Base-by-base conservation (phyloP, 2,797 vertebrate species). In the Chaunax sp. region DNA sequence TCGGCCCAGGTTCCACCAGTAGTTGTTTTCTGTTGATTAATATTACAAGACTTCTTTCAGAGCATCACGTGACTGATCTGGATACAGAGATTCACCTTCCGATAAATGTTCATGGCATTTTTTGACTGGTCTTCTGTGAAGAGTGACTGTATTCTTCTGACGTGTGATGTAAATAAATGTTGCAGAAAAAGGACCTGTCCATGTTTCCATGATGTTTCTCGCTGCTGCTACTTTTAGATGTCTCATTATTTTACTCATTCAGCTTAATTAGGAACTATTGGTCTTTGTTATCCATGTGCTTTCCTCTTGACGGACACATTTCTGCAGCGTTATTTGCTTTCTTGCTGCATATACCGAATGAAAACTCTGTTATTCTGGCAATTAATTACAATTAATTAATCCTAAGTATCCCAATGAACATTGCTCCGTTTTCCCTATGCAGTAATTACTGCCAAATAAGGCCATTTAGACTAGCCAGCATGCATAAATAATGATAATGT, bases 131-230 rank as follows among this genome's bases (percentile, higher is more conserved):
- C 85, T 88, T 87, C 83, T 82, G 83, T 86, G 84, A 86, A 89
- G 85, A 89, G 83, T 84, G 40, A 58, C 25, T 87, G 86, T 87
- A 61, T 82, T 78, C 74, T 77, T 75, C 78, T 84, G 64, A 74
- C 66, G 1, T 88, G 80, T 87, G 78, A 71, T 82, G 70, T 62
- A 76, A 90, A 91, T 89, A 89, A 89, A 85, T 76, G 85, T 82
- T 81, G 76, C 72, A 75, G 75, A 69, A 80, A 71, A 50, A 26
- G 10, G 37, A 26, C 22, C 22, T n/a, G 1, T 6, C 2, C 6
- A 19, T 30, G 9, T n/a, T 1, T 7, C 2, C 7, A 23, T 20
- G 10, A 10, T 15, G 10, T 5, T 9, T 50, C 10, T 19, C 6
- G 44, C 22, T 3, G 7, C 3, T 0, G n/a, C 12, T n/a, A 2